Base-by-base conservation (phyloP, 1,140 invertebrate species). In the Pseudachorutes palmiensis region DNA sequence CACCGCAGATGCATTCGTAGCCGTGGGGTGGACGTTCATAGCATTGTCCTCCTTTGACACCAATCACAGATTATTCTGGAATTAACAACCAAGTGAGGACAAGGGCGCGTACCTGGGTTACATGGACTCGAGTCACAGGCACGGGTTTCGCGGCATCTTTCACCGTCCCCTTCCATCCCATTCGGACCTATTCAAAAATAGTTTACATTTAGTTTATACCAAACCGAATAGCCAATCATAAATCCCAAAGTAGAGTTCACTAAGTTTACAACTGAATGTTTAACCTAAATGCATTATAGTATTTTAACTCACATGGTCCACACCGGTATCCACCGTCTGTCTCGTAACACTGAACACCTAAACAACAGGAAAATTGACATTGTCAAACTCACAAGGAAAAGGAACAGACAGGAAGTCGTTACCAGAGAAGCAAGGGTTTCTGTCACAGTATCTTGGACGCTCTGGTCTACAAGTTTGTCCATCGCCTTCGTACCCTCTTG, bases 161-260 rank as follows among this genome's bases (percentile, higher is more conserved):
- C 26, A 12, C 58, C 58, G 22, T 60, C 58, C 3, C 58, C 58
- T 60, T 60, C 58, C 51, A 57, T 57, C 24, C 51, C 51, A 14
- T 9, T 5, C 14, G 51, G 51, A 26, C 36, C 36, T 45, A 45
- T 12, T n/a, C n/a, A n/a, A n/a, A n/a, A n/a, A n/a, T n/a, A n/a
- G n/a, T n/a, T n/a, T n/a, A n/a, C n/a, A n/a, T n/a, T n/a, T n/a
- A n/a, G n/a, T n/a, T n/a, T n/a, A n/a, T n/a, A n/a, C n/a, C n/a
- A n/a, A n/a, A n/a, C n/a, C n/a, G n/a, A n/a, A n/a, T n/a, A n/a
- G n/a, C n/a, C n/a, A n/a, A n/a, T n/a, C n/a, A n/a, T n/a, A n/a
- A n/a, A n/a, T n/a, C n/a, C n/a, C n/a, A n/a, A n/a, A n/a, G n/a
- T n/a, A n/a, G n/a, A n/a, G n/a, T n/a, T n/a, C n/a, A n/a, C n/a